Conservation (phyloP, 2,888 invertebrate genomes). For the Cheilosia impressa region DNA sequence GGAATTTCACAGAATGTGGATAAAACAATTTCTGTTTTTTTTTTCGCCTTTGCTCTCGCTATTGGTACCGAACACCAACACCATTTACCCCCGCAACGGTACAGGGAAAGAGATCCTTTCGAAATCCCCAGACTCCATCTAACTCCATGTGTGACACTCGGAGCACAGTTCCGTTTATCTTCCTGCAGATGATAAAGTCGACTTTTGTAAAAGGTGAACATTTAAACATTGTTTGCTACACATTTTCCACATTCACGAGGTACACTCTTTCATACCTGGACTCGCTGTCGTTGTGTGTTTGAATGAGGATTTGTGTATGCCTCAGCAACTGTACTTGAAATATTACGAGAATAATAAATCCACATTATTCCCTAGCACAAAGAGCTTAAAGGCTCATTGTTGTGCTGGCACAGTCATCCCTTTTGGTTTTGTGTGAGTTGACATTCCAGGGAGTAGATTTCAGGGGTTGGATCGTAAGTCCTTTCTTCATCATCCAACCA, state of each 20-base stretch:
- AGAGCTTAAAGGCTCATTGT: slow-evolving; percentile 60
- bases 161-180: slow-evolving; percentile 60
- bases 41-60: background rate
- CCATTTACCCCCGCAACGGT: background rate
- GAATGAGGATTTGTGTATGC: slow-evolving; percentile 27
- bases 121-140: background rate
- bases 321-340: slow-evolving; percentile 59
- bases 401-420: slow-evolving; percentile 22
- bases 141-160: slow-evolving; percentile 20
- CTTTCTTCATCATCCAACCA: slow-evolving; percentile 27
- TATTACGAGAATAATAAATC: slow-evolving; percentile 72
- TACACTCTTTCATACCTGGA: background rate
- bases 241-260: slow-evolving; percentile 13
- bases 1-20: slow-evolving; percentile 64
- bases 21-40: slow-evolving; percentile 53
- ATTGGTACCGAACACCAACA: slow-evolving; percentile 2
- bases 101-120: background rate
- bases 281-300: slow-evolving; percentile 6
- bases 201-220: slow-evolving; percentile 68
- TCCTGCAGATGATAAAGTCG: slow-evolving; percentile 61
- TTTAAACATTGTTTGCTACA: slow-evolving; percentile 47
- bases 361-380: slow-evolving; percentile 55
- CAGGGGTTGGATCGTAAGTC: background rate
- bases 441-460: slow-evolving; percentile 3
- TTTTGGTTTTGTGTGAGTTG: slow-evolving; percentile 15